Percentiles rank a stretch among this genome's conserved stretches.
phyloP scores from a whole-genome alignment of 1,140 invertebrate species.

The Bombus picipes region DNA sequence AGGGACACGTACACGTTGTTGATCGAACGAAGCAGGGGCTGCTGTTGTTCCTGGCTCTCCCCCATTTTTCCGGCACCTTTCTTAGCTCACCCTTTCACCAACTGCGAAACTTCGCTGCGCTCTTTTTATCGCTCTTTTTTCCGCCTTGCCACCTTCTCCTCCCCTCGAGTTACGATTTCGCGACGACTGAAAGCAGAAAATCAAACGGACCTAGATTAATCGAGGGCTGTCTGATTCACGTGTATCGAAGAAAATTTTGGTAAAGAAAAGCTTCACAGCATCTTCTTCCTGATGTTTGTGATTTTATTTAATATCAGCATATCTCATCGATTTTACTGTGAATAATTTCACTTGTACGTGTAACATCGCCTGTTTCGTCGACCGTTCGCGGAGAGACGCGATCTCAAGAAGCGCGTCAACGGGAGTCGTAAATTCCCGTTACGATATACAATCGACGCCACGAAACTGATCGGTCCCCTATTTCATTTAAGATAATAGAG shows the following conservation, averaged over 20 bases:
- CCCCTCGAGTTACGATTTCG: slow-evolving; percentile 11
- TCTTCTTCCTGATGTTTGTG: too few species aligned
- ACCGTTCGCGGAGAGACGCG: too few species aligned
- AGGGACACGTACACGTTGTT: slow-evolving; percentile 83
- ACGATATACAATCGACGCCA: too few species aligned
- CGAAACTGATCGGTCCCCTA: too few species aligned
- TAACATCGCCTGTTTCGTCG: not conserved
- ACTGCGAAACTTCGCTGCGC: not conserved
- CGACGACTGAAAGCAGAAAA: slow-evolving; percentile 45
- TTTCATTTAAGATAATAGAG: too few species aligned
- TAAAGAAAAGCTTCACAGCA: too few species aligned
- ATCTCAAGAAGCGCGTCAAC: too few species aligned
- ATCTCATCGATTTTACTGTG: not conserved
- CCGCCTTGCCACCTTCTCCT: not conserved
- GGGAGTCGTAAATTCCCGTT: too few species aligned
- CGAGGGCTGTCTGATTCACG: not conserved
- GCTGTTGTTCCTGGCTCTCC: slow-evolving; percentile 20
- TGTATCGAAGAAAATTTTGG: too few species aligned
- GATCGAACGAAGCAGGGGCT: slow-evolving; percentile 76
- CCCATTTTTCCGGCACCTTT: slow-evolving; percentile 34
- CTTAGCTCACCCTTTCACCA: not conserved
- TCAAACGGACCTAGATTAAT: not conserved
- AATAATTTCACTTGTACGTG: not conserved
- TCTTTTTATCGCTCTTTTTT: not conserved
- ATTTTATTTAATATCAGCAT: too few species aligned